Conservation (phyloP, 2,888 invertebrate species). For the Allophyes oxyacanthae region DNA sequence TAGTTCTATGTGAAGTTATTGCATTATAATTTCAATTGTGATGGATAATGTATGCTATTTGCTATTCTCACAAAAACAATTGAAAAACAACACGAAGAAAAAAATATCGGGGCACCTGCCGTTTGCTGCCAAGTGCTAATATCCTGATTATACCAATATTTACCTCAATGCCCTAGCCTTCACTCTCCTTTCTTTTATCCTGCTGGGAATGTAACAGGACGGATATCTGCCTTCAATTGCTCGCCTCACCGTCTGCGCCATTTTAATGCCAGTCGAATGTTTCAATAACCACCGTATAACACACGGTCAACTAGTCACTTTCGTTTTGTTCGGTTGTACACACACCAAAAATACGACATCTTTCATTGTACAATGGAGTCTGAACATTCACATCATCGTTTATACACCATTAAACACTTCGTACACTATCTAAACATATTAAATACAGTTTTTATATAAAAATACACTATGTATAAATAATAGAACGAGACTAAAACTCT, state of each 20-base stretch:
- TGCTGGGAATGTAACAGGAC: slow-evolving; percentile 92
- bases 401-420: slow-evolving; percentile 43
- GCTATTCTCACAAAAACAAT: slow-evolving; percentile 10
- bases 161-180: slow-evolving; percentile 90
- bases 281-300: slow-evolving; percentile 68
- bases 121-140: slow-evolving; percentile 32
- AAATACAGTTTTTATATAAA: slow-evolving; percentile 44
- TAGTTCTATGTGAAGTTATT: slow-evolving; percentile 2
- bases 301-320: slow-evolving; percentile 85
- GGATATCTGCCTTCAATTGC: slow-evolving; percentile 93
- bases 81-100: slow-evolving; percentile 22
- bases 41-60: slow-evolving; percentile 2
- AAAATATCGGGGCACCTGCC: slow-evolving; percentile 20
- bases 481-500: slow-evolving; percentile 33
- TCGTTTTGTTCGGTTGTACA: slow-evolving; percentile 87
- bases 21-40: neutral
- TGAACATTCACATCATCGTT: slow-evolving; percentile 57
- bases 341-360: slow-evolving; percentile 83
- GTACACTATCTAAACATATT: slow-evolving; percentile 57
- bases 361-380: slow-evolving; percentile 74
- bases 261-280: slow-evolving; percentile 75
- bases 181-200: slow-evolving; percentile 93
- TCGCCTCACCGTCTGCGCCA: slow-evolving; percentile 93
- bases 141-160: slow-evolving; percentile 49
- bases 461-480: slow-evolving; percentile 39